These are phyloP conservation scores for Tenodera sinensis DNA, from an alignment of 2,888 invertebrate species.

Conservation along the genomic window DNA sequence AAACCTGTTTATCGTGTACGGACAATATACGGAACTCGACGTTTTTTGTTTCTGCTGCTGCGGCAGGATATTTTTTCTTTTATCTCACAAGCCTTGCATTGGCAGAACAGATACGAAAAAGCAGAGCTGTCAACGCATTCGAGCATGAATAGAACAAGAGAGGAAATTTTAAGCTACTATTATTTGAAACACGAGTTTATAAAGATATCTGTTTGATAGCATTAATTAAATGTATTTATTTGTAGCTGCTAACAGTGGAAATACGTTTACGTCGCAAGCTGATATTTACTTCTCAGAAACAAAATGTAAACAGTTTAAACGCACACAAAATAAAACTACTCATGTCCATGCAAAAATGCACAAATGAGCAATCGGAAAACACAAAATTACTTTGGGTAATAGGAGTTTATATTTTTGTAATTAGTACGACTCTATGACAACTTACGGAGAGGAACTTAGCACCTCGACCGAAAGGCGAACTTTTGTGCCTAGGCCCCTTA, in stretches of 20 bases:
- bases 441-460: too few relatives aligned
- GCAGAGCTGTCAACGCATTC: neutral
- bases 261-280: too few relatives aligned
- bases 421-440: too few relatives aligned
- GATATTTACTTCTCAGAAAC: too few relatives aligned
- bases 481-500: too few relatives aligned
- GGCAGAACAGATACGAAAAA: neutral
- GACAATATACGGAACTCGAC: neutral
- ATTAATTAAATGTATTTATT: neutral
- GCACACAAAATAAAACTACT: too few relatives aligned
- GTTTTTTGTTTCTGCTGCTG: neutral
- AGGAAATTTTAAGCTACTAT: neutral
- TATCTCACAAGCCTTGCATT: neutral
- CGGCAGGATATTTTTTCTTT: neutral
- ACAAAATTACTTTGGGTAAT: too few relatives aligned
- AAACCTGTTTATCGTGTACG: neutral
- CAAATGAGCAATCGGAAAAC: too few relatives aligned
- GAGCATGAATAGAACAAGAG: neutral
- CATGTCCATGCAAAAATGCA: too few relatives aligned
- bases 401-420: too few relatives aligned
- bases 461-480: too few relatives aligned
- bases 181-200: neutral
- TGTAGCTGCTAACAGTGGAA: neutral
- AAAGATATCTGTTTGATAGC: neutral
- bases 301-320: too few relatives aligned